Conservation (phyloP, 2,113 vertebrate species). For the Corythoichthys haematopterus region DNA sequence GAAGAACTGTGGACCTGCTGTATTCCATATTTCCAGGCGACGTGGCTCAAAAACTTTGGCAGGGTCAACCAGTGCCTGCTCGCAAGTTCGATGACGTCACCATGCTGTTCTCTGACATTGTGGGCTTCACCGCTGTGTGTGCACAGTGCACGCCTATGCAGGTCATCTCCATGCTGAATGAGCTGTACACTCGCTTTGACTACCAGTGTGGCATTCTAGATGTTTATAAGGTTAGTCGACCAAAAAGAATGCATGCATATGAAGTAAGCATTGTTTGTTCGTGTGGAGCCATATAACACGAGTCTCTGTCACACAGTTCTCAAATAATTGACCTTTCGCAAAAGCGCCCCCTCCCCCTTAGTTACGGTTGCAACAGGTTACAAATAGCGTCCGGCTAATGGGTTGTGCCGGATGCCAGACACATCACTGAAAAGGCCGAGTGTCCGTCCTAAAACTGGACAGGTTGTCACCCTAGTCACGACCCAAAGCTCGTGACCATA, state of each 20-base stretch:
- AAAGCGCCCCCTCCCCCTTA: too few relatives aligned
- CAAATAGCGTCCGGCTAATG: too few relatives aligned
- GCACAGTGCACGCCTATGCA: slow-evolving; percentile 98
- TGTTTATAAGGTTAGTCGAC: slow-evolving; percentile 88
- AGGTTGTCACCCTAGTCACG: too few relatives aligned
- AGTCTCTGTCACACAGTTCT: background rate
- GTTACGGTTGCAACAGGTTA: too few relatives aligned
- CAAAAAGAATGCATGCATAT: background rate
- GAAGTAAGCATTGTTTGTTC: background rate
- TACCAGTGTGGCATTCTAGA: slow-evolving; percentile 97
- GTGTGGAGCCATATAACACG: background rate
- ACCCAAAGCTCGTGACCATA: too few relatives aligned
- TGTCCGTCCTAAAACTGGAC: too few relatives aligned
- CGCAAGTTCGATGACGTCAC: slow-evolving; percentile 97
- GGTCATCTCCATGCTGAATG: slow-evolving; percentile 98
- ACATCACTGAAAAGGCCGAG: too few relatives aligned
- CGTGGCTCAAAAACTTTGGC: slow-evolving; percentile 95
- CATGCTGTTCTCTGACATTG: slow-evolving; percentile 98
- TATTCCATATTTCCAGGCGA: slow-evolving; percentile 97
- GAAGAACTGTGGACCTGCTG: slow-evolving; percentile 93
- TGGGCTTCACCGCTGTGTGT: slow-evolving; percentile 96
- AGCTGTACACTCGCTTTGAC: slow-evolving; percentile 95
- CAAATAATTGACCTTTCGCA: background rate
- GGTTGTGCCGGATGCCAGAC: too few relatives aligned
- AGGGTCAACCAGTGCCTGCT: slow-evolving; percentile 89